Evolutionary conservation across 2,888 invertebrate species (phyloP).

Genomic region (Caenorhabditis sp.): DNA sequence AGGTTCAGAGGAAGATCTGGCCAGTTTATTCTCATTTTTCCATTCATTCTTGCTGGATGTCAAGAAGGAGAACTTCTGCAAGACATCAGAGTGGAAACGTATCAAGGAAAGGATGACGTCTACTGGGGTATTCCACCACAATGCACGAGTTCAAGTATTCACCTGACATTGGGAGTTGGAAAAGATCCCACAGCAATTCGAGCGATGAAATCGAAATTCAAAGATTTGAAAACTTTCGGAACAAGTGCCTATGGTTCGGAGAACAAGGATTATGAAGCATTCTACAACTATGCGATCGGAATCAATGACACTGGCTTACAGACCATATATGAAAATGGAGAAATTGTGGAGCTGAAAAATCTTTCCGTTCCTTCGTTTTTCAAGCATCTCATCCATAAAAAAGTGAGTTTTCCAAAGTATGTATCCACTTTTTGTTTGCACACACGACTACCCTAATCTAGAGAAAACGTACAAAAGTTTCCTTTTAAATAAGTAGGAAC

Average conservation of each 20-base stretch:
- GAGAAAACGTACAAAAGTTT: too few relatives aligned
- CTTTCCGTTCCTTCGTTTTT: constrained; percentile 22
- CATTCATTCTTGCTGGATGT: constrained; percentile 25
- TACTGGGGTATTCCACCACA: constrained; percentile 39
- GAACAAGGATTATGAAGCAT: constrained; percentile 8
- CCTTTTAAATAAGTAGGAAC: too few relatives aligned
- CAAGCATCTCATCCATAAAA: neutral
- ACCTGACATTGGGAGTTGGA: constrained; percentile 24
- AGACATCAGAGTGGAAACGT: constrained; percentile 7
- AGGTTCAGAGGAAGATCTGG: neutral
- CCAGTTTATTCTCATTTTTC: constrained; percentile 15
- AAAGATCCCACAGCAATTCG: constrained; percentile 15
- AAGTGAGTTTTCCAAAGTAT: constrained; percentile 17
- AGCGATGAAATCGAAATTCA: constrained; percentile 8
- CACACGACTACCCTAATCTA: too few relatives aligned
- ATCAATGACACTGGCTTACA: constrained; percentile 39
- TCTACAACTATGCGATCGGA: constrained; percentile 44
- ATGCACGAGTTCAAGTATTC: neutral
- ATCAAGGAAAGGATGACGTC: neutral
- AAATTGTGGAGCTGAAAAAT: constrained; percentile 10
- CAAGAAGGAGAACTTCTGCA: neutral
- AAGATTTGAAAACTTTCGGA: constrained; percentile 7
- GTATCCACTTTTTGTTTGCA: too few relatives aligned
- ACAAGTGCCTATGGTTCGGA: constrained; percentile 13
- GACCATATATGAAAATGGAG: constrained; percentile 16